Base-by-base conservation (phyloP, 2,113 vertebrate genomes). In the Hyperoodon ampullatus region DNA sequence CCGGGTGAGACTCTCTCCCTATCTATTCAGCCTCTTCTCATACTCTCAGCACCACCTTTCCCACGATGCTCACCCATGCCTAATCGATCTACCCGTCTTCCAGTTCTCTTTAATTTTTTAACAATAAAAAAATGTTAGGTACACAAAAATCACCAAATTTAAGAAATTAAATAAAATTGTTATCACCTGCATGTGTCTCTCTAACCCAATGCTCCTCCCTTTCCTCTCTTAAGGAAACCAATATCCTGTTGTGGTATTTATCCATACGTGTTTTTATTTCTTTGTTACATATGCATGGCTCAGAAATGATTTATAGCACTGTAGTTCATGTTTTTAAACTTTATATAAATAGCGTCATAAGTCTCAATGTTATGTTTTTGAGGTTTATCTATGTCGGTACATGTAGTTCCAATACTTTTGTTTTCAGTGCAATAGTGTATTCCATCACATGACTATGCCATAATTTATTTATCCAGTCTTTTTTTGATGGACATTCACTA, bases 301-400 rank as follows among this genome's bases (percentile, higher is more conserved):
- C 53, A 55, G 74, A 94, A 94, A 88, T 58, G 58, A 93, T 78
- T 92, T n/a, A 53, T 35, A 88, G 47, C 35, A 26, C 50, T 61
- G 1, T 68, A 74, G 58, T 80, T 88, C 1, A 35, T 44, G 44
- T 24, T 81, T 88, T 87, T 42, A 85, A 80, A 74, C 44, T 88
- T 89, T 75, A 66, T 47, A 30, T 78, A 93, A 93, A 66, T 85
- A 15, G 6, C 39, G 2, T 66, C 30, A 8, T 90, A 84, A 14
- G 8, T 28, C 15, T 93, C 21, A 60, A 11, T n/a, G 14, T 72
- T 39, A 58, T 44, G 24, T 58, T 84, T 90, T 72, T 33, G 12
- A 72, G 26, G 84, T 94, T 86, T 93, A 11, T 58, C 39, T 26
- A 6, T 65, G 42, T 85, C 65, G 21, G 50, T 39, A 10, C 33